These are phyloP conservation scores for Drosophila silvestris DNA, from an alignment of 2,888 invertebrate genomes.

Conservation along the genomic window DNA sequence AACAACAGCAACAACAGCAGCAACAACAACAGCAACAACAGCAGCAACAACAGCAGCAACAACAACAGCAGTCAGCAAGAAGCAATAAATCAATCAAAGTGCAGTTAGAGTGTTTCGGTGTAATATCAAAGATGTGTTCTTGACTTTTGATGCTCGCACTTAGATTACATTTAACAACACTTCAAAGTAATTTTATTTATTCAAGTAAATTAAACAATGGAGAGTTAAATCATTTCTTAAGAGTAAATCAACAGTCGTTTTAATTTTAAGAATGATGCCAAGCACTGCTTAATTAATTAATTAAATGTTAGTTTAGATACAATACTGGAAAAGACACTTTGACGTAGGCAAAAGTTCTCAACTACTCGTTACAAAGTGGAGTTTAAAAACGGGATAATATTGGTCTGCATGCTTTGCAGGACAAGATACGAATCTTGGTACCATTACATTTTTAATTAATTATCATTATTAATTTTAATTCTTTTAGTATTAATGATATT, in stretches of 20 bases:
- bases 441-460: fast-evolving
- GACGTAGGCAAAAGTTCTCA: background rate
- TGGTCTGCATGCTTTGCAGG: background rate
- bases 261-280: background rate
- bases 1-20: slow-evolving; percentile 22
- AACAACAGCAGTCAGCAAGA: background rate
- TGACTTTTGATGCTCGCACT: slow-evolving; percentile 32
- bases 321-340: background rate
- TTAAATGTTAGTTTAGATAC: background rate
- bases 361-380: background rate
- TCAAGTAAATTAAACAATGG: background rate
- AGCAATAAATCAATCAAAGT: slow-evolving; percentile 69
- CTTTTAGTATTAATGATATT: background rate
- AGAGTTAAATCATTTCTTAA: background rate
- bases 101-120: slow-evolving; percentile 61
- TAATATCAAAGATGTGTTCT: slow-evolving; percentile 29
- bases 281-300: background rate
- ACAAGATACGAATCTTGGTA: background rate
- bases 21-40: slow-evolving; percentile 12
- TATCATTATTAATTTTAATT: background rate
- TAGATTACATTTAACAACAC: slow-evolving; percentile 20
- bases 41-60: background rate
- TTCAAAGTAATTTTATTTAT: slow-evolving; percentile 19
- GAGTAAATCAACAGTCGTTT: background rate
- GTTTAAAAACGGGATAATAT: background rate